These are phyloP conservation scores for Sylvilagus floridanus DNA, from an alignment of 2,797 vertebrate genomes.

Conservation along the genomic window DNA sequence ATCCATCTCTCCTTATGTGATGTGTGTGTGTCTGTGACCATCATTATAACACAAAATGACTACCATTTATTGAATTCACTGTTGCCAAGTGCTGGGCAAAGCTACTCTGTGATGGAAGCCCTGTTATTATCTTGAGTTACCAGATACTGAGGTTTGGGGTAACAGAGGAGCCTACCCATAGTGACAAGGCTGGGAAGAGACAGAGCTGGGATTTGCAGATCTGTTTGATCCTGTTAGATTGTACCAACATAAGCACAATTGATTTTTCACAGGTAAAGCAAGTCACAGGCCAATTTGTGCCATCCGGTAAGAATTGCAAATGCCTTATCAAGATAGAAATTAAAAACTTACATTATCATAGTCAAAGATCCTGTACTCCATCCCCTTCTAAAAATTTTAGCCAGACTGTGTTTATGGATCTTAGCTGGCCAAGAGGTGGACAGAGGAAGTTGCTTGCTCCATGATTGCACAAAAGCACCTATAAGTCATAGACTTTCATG, in stretches of 20 bases:
- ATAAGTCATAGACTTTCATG: neutral
- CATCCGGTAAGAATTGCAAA: neutral
- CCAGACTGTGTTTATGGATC: neutral
- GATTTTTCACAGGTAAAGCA: neutral
- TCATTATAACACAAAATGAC: neutral
- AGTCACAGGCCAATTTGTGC: neutral
- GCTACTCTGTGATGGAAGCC: neutral
- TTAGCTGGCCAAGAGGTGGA: neutral
- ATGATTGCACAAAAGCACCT: neutral
- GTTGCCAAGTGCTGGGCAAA: neutral
- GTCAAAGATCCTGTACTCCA: neutral
- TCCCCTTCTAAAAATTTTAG: neutral
- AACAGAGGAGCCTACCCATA: neutral
- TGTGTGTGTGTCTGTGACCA: neutral
- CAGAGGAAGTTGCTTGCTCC: neutral
- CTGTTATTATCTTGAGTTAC: neutral
- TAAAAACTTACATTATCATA: neutral
- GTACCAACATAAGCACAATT: neutral
- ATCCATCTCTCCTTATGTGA: neutral
- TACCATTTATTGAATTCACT: neutral
- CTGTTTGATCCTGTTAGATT: neutral
- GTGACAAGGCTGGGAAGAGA: neutral
- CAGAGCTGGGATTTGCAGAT: neutral
- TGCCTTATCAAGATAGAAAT: conserved; percentile 25
- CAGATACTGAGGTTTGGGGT: neutral